These are phyloP conservation scores for Tachyglossus aculeatus DNA, from an alignment of 2,797 vertebrate genomes.

Conservation along the genomic window DNA sequence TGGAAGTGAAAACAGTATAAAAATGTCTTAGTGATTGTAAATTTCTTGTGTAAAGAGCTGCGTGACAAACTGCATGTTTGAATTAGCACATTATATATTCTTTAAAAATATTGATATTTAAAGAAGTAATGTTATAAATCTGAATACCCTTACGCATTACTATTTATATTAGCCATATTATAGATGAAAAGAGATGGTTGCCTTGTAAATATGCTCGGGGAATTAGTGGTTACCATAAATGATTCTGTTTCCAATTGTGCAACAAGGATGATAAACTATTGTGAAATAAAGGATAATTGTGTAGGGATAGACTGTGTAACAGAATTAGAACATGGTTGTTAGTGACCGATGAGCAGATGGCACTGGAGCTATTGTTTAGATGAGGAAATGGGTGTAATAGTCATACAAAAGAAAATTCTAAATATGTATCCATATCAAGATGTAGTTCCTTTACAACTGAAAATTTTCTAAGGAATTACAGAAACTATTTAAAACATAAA, in stretches of 20 bases:
- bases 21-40: conserved; percentile 67
- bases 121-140: conserved; percentile 70
- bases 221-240: conserved; percentile 69
- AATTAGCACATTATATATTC: conserved; percentile 74
- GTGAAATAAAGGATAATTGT: conserved; percentile 71
- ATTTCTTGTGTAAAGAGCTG: conserved; percentile 72
- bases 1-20: conserved; percentile 69
- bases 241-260: conserved; percentile 85
- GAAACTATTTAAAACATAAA: conserved; percentile 46
- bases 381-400: conserved; percentile 68
- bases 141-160: conserved; percentile 70
- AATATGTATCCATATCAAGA: conserved; percentile 52
- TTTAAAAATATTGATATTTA: conserved; percentile 77
- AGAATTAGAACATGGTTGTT: conserved; percentile 25
- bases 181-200: conserved; percentile 86
- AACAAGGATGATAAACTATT: conserved; percentile 79
- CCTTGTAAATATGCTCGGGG: conserved; percentile 79
- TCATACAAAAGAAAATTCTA: conserved; percentile 54
- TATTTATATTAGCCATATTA: conserved; percentile 75
- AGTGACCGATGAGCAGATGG: conserved; percentile 46
- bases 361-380: conserved; percentile 61
- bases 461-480: conserved; percentile 48
- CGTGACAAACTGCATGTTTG: conserved; percentile 70
- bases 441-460: conserved; percentile 70
- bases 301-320: conserved; percentile 57